phyloP scores from a whole-genome alignment of 1,140 invertebrate genomes.

The Anastrepha obliqua region DNA sequence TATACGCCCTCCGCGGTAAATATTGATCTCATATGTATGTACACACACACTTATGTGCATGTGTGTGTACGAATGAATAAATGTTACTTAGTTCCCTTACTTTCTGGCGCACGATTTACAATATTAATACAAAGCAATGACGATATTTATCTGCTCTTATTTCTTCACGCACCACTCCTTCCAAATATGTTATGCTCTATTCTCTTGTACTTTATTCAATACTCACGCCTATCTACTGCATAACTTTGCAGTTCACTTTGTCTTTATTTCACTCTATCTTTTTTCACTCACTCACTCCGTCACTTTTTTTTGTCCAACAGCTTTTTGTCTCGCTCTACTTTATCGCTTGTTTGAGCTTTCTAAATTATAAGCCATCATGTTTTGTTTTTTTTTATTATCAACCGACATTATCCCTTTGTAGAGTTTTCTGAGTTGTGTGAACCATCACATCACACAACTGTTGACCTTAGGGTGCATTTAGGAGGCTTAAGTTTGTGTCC shows the following conservation, averaged over 20 bases:
- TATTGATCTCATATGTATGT: background rate
- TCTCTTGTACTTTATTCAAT: background rate
- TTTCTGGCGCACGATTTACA: background rate
- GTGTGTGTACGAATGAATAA: background rate
- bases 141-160: background rate
- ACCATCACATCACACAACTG: background rate
- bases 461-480: conserved; percentile 41
- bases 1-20: background rate
- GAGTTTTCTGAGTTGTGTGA: background rate
- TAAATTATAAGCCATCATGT: conserved; percentile 16
- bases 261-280: conserved; percentile 20
- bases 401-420: conserved; percentile 10
- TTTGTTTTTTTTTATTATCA: conserved; percentile 10
- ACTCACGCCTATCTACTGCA: background rate
- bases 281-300: background rate
- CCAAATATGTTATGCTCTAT: background rate
- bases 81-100: background rate
- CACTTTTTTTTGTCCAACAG: background rate
- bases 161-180: background rate
- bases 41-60: background rate
- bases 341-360: conserved; percentile 19
- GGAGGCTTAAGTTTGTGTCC: conserved; percentile 36
- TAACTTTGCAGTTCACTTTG: background rate
- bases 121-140: background rate
- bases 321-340: background rate